A percentile compares a stretch with the other conserved stretches of the same genome.
These are phyloP conservation scores for Scleropages formosus DNA, from an alignment of 2,797 vertebrate species.

Conservation along the genomic window DNA sequence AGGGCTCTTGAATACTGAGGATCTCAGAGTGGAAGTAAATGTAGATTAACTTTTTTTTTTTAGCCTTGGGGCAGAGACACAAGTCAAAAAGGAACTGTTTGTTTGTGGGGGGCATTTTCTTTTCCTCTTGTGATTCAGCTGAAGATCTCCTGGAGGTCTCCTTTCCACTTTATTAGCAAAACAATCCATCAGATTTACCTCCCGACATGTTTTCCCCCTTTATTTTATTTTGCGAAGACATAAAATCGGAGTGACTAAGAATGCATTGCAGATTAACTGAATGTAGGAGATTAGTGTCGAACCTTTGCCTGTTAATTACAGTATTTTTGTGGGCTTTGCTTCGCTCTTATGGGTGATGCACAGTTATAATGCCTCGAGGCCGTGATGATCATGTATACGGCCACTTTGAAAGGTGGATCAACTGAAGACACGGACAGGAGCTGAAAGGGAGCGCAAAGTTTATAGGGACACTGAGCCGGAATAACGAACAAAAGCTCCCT, in stretches of 20 bases:
- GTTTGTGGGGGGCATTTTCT: constrained; percentile 78
- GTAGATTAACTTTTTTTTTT: constrained; percentile 76
- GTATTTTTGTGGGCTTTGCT: no score
- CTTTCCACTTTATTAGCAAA: constrained; percentile 62
- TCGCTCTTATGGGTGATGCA: background rate
- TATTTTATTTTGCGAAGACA: no score
- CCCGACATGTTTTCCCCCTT: no score
- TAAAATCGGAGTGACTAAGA: no score
- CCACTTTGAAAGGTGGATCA: background rate
- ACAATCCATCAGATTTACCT: no score
- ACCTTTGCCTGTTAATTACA: no score
- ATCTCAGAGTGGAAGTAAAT: constrained; percentile 78
- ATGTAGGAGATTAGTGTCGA: no score
- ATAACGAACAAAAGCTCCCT: background rate
- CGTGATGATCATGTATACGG: background rate
- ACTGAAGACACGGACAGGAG: background rate
- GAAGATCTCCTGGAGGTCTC: constrained; percentile 56
- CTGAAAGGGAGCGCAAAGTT: background rate
- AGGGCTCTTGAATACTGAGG: constrained; percentile 72
- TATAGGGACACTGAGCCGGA: background rate
- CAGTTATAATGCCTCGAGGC: background rate
- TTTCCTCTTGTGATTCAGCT: constrained; percentile 73
- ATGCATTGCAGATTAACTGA: no score
- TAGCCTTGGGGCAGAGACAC: constrained; percentile 78
- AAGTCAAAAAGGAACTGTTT: constrained; percentile 79